Base-by-base conservation (phyloP, 2,888 invertebrate genomes). In the Zeuzera pyrina region DNA sequence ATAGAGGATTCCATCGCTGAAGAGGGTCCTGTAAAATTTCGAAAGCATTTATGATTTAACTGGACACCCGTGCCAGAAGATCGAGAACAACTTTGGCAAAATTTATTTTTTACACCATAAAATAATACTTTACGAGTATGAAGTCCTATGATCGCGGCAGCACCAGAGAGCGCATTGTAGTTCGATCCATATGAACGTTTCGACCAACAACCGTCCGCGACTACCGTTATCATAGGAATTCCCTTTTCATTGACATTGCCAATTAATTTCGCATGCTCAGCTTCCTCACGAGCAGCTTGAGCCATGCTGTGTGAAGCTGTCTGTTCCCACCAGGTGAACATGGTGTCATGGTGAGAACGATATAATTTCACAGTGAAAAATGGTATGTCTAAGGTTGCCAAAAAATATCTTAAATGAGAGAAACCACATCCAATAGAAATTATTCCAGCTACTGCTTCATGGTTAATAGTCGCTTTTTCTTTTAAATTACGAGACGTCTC, bases 81-180 rank as follows among this genome's bases (percentile, higher is more conserved):
- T 29, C 38, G 29, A n/a, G 38, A 31, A 34, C 38, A 38, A 15
- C 34, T 23, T 13, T 19, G n/a, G 32, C 31, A 34, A 19, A 29
- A 38, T 26, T 38, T 34, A 15, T 34, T 31, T 30, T 34, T 34
- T 8, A 36, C 16, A 3, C 36, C 36, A 7, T 33, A 22, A 28
- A 23, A 33, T 24, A 36, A 34, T 16, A 36, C 33, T 29, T 36
- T 34, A 10, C 29, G 15, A 25, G 22, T 25, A 26, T 34, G 11
- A 10, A 31, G 13, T 5, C 34, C 34, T 15, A 37, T 31, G 11
- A 34, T 34, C 19, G 31, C 31, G 12, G 35, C 38, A 5, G 38
- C 35, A 30, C 38, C 34, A 19, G 34, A 38, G 14, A 32, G 15
- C 26, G 36, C 33, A 12, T 26, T 27, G 33, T 36, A 33, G 7